Evolutionary conservation across 1,140 invertebrate species (phyloP), one percentile per base, ranked within the genome.

Genomic region (Drosophila mayri): DNA sequence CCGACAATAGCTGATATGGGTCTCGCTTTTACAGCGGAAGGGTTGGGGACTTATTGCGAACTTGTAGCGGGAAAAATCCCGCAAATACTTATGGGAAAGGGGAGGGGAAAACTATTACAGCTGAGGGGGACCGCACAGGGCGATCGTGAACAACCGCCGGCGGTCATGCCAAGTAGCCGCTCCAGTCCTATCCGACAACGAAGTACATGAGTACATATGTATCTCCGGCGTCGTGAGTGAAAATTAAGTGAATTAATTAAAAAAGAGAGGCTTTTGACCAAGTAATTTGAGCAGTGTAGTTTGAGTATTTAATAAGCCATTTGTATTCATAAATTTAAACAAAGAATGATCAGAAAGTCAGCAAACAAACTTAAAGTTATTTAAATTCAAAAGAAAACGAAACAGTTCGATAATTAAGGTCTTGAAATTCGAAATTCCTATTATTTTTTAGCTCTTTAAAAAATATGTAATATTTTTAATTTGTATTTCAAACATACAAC

Each of bases 1-100:
- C 71, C 79, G 87, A 88, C 85, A 88, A 88, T 75, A 75, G 85
- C 73, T 88, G 84, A 88, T 88, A 81, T 88, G 84, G 84, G 84
- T 88, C 63, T 76, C 20, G 20, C 20, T 37, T 52, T 52, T 52
- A 10, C 3, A 35, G 16, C 62, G 40, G 20, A 44, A 30, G 63
- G 28, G 43, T 11, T 35, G 32, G 43, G 44, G 25, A 63, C n/a
- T 10, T 47, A n/a, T 20, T 9, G 14, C 44, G 61, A 55, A 25
- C 38, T 67, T 43, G 47, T 16, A 35, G 63, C 60, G 54, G 52
- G 57, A 25, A 64, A 63, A 65, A 61, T 43, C 52, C 52, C 16
- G 52, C 52, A n/a, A 54, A 7, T 22, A 6, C 32, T 12, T 14
- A 10, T 0, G 41, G 41, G 50, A 5, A 25, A 43, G 59, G 14